These are phyloP conservation scores for Drosophila ananassae DNA, from an alignment of 1,140 invertebrate species.

Conservation along the genomic window DNA sequence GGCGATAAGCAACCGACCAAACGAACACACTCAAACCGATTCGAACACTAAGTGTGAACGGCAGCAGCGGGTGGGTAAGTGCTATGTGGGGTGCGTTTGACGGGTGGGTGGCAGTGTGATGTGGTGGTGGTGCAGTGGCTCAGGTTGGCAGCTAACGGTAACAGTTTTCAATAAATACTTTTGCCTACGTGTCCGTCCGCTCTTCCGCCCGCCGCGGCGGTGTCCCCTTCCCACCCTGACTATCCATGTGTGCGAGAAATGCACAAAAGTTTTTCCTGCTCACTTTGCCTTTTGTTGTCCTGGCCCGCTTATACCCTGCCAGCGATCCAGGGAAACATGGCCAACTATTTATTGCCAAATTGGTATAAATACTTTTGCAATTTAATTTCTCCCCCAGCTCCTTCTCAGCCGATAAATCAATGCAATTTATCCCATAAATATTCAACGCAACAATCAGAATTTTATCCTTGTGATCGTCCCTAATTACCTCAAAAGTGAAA, in stretches of 20 bases:
- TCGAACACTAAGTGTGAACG: slow-evolving; percentile 56
- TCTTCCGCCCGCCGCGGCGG: slow-evolving; percentile 4
- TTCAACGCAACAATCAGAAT: background rate
- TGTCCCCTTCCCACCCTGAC: slow-evolving; percentile 10
- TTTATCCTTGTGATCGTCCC: background rate
- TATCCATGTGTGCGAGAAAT: slow-evolving; percentile 40
- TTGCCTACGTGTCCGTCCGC: slow-evolving; percentile 51
- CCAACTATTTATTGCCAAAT: background rate
- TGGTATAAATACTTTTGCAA: background rate
- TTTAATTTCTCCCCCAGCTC: background rate
- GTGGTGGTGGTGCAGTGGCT: background rate
- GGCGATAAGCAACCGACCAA: slow-evolving; percentile 57
- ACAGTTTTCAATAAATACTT: slow-evolving; percentile 81
- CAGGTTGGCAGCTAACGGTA: slow-evolving; percentile 76
- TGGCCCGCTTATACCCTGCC: slow-evolving; percentile 36
- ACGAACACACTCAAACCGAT: slow-evolving; percentile 38
- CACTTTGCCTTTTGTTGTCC: slow-evolving; percentile 62
- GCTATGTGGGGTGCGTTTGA: background rate
- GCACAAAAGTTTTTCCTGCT: slow-evolving; percentile 70
- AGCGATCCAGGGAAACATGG: background rate
- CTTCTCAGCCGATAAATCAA: background rate
- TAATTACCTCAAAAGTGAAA: background rate
- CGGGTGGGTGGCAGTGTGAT: background rate
- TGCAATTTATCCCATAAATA: background rate
- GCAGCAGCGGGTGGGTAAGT: slow-evolving; percentile 36